Evolutionary conservation across 2,113 vertebrate genomes (phyloP).

Genomic region (Neopipo cinnamomea): DNA sequence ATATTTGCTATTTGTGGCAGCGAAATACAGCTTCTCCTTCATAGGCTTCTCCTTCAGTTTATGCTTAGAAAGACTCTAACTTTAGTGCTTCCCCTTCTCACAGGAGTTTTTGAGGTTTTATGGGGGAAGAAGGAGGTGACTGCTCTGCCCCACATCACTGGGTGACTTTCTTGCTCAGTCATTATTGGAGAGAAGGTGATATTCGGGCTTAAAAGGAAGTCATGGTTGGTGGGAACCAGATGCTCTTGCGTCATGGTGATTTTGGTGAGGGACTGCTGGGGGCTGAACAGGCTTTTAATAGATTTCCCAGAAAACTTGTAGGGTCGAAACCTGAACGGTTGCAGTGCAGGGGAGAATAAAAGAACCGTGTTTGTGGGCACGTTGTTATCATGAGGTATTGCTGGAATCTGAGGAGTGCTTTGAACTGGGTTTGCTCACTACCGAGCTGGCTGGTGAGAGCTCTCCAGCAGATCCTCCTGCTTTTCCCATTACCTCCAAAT

Average conservation of each 20-base stretch:
- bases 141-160: not conserved
- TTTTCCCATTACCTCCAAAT: not conserved
- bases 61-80: not conserved
- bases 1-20: conserved; percentile 1
- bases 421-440: not conserved
- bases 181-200: not conserved
- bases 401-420: conserved; percentile 35
- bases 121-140: not conserved
- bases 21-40: not conserved
- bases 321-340: not conserved
- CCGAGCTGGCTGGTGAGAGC: not conserved
- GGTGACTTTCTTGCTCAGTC: not conserved
- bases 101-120: not conserved
- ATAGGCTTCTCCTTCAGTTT: not conserved
- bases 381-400: not conserved
- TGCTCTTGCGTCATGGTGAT: not conserved
- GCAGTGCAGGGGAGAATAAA: not conserved
- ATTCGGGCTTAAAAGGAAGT: not conserved
- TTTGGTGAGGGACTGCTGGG: not conserved
- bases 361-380: not conserved
- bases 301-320: conserved; percentile 24
- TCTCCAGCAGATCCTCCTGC: not conserved
- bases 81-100: not conserved
- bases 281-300: not conserved
- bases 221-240: not conserved